Conservation (phyloP, 2,113 vertebrate species). For the Raja brachyura region DNA sequence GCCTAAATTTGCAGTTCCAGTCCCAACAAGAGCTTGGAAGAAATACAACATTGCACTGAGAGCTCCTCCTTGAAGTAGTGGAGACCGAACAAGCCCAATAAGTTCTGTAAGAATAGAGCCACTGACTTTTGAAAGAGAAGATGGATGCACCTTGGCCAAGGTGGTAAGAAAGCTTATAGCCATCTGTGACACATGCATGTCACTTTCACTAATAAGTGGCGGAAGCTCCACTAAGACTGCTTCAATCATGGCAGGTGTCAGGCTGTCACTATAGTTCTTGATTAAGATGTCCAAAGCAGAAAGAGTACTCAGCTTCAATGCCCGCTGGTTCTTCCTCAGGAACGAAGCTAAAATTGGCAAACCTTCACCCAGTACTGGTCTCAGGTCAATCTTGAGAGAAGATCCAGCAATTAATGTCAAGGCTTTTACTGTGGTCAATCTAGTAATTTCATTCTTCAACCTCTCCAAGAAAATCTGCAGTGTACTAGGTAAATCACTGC, state of each 20-base stretch:
- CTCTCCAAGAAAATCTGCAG: conserved; percentile 94
- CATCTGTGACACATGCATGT: conserved; percentile 99
- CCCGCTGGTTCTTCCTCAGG: conserved; percentile 92
- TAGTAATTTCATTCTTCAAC: conserved; percentile 93
- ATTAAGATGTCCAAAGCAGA: conserved; percentile 90
- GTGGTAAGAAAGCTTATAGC: conserved; percentile 96
- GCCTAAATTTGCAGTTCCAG: conserved; percentile 80
- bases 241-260: conserved; percentile 93
- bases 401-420: conserved; percentile 93
- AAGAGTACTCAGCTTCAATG: conserved; percentile 89
- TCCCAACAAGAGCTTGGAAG: conserved; percentile 90
- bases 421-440: conserved; percentile 88
- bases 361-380: conserved; percentile 85
- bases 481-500: conserved; percentile 81
- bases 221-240: conserved; percentile 94
- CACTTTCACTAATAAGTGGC: conserved; percentile 92
- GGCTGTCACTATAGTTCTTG: conserved; percentile 88
- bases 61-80: conserved; percentile 89
- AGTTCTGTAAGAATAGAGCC: conserved; percentile 91
- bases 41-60: conserved; percentile 97
- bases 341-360: conserved; percentile 97
- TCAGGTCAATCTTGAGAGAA: conserved; percentile 84
- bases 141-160: conserved; percentile 88
- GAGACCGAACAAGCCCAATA: conserved; percentile 85
- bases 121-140: conserved; percentile 89